Percentiles rank a stretch among this genome's conserved stretches.
phyloP scores from a whole-genome alignment of 2,797 vertebrate species.

The Lepus oiostolus region DNA sequence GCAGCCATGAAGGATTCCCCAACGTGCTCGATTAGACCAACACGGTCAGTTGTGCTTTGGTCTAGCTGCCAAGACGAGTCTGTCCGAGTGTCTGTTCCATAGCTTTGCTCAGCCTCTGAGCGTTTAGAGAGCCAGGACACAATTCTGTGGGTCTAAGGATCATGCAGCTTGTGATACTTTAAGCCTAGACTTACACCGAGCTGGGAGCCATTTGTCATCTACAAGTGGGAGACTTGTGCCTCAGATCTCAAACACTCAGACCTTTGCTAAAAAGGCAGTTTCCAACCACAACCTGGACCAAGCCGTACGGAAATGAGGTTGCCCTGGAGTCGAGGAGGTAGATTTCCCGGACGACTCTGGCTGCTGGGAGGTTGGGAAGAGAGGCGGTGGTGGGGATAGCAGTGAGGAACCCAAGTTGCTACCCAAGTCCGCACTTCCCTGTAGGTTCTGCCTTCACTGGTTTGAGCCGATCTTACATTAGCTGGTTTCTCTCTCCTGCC shows the following conservation, averaged over 20 bases:
- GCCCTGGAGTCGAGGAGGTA: neutral
- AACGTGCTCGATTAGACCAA: neutral
- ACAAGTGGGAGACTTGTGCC: neutral
- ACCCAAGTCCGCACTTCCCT: neutral
- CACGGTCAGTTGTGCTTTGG: neutral
- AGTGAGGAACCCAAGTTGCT: neutral
- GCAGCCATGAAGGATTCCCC: neutral
- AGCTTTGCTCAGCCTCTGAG: neutral
- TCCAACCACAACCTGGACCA: neutral
- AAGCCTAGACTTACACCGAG: neutral
- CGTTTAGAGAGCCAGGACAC: neutral
- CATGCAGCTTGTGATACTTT: neutral
- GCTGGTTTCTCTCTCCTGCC: neutral
- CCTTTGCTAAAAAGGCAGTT: neutral
- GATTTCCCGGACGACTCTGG: neutral
- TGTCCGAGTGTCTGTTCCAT: neutral
- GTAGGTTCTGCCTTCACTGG: neutral
- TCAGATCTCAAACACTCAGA: neutral
- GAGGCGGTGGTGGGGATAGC: rapidly evolving
- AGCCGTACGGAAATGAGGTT: neutral
- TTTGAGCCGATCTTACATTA: neutral
- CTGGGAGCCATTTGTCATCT: neutral
- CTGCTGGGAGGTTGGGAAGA: neutral
- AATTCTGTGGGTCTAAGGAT: neutral
- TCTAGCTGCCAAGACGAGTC: neutral